Percentiles rank a stretch among this genome's conserved stretches.
phyloP scores from a whole-genome alignment of 1,140 invertebrate species.

The Heterodera carotae region DNA sequence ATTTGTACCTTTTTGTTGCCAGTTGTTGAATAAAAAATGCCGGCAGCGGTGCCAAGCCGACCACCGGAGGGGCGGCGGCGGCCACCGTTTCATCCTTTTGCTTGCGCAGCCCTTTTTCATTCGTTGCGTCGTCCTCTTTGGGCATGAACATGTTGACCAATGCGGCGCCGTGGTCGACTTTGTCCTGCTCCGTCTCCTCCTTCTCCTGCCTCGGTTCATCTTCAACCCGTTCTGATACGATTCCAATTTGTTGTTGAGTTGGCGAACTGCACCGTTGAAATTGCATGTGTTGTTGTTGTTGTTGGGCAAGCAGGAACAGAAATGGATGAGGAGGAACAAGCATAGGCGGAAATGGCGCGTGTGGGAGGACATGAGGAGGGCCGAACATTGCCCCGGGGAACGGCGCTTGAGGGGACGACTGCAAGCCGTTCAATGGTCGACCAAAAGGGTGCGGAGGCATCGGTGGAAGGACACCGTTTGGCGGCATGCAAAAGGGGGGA shows the following conservation, averaged over 20 bases:
- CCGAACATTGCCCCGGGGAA: not conserved
- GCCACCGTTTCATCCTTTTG: not conserved
- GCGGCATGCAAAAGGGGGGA: not conserved
- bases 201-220: not conserved
- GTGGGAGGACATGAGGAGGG: not conserved
- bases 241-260: not conserved
- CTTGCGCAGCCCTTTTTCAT: not conserved
- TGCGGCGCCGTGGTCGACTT: constrained; percentile 20
- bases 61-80: not conserved
- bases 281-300: constrained; percentile 20
- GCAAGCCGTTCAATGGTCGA: not conserved
- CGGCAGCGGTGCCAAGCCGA: constrained; percentile 16
- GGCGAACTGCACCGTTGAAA: not conserved
- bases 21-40: constrained; percentile 31
- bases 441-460: not conserved
- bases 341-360: not conserved
- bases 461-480: not conserved
- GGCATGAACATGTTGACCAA: constrained; percentile 27
- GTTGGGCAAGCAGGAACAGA: constrained; percentile 14
- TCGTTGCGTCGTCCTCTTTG: constrained; percentile 10
- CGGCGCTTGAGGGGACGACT: not conserved
- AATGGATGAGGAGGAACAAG: constrained; percentile 1
- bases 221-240: not conserved
- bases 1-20: constrained; percentile 7
- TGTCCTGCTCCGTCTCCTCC: not conserved